Evolutionary conservation across 2,888 invertebrate species (phyloP).

Genomic region (Drosophila testacea): DNA sequence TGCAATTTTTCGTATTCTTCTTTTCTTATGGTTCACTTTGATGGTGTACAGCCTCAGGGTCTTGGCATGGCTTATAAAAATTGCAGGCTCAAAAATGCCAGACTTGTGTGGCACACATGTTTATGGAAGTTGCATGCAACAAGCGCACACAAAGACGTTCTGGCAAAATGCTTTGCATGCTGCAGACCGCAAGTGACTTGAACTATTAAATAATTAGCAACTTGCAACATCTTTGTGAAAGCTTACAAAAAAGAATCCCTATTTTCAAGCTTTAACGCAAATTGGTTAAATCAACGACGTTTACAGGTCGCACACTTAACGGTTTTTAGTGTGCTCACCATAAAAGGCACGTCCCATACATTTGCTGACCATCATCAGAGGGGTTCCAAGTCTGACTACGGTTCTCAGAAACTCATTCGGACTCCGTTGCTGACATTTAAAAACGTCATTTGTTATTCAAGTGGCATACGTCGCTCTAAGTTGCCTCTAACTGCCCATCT

Average conservation of each 20-base stretch:
- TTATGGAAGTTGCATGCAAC: slow-evolving; percentile 4
- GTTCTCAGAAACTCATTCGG: slow-evolving; percentile 23
- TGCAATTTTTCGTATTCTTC: slow-evolving; percentile 19
- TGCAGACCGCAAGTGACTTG: not conserved
- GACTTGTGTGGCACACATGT: slow-evolving; percentile 32
- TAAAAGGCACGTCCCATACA: slow-evolving; percentile 70
- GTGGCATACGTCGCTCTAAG: slow-evolving; percentile 82
- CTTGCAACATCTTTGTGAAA: slow-evolving; percentile 3
- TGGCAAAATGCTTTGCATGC: slow-evolving; percentile 20
- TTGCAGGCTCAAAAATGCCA: slow-evolving; percentile 39
- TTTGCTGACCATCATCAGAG: slow-evolving; percentile 71
- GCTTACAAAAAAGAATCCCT: not conserved
- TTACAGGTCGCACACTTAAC: slow-evolving; percentile 74
- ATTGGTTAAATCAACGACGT: slow-evolving; percentile 74
- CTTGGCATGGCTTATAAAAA: slow-evolving; percentile 55
- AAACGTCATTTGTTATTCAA: slow-evolving; percentile 82
- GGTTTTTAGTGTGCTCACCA: slow-evolving; percentile 56
- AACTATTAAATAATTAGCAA: slow-evolving; percentile 55
- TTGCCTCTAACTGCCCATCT: slow-evolving; percentile 72
- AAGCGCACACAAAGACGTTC: slow-evolving; percentile 29
- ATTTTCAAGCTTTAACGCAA: slow-evolving; percentile 35
- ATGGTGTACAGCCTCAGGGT: slow-evolving; percentile 43
- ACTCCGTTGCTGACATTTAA: slow-evolving; percentile 73
- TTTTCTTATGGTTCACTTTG: slow-evolving; percentile 36
- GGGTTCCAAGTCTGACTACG: slow-evolving; percentile 23